Conservation (phyloP, 2,113 vertebrate genomes). For the Psilopsiagon aurifrons region DNA sequence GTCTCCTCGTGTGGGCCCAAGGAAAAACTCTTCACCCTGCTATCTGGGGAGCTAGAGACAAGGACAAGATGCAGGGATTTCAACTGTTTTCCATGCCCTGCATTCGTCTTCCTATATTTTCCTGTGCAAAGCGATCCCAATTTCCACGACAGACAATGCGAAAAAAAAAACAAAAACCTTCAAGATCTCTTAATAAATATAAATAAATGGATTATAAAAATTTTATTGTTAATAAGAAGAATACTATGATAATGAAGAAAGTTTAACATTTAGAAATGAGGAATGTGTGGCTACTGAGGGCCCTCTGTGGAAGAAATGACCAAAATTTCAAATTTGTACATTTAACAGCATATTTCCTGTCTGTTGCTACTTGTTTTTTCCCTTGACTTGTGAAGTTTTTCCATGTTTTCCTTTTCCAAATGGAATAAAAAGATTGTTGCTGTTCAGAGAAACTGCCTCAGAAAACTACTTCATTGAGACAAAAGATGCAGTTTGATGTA, state of each 20-base stretch:
- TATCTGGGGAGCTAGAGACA: neutral
- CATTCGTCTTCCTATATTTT: neutral
- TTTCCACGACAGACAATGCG: neutral
- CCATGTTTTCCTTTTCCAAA: slow-evolving; percentile 13
- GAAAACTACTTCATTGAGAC: neutral
- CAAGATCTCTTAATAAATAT: neutral
- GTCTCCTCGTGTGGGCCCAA: neutral
- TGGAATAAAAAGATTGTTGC: neutral
- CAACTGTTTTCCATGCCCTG: neutral
- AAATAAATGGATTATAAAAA: neutral
- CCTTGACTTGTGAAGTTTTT: neutral
- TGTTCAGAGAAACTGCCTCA: neutral
- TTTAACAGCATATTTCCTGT: neutral
- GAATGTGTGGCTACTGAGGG: neutral
- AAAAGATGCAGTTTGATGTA: neutral
- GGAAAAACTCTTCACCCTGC: neutral
- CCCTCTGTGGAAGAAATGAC: neutral
- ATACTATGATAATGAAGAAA: neutral
- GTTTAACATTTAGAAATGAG: neutral
- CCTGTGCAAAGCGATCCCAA: neutral
- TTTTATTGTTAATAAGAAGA: neutral
- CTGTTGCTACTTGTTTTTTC: neutral
- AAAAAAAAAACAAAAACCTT: neutral
- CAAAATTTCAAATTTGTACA: neutral
- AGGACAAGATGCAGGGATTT: neutral